These are phyloP conservation scores for Leptinotarsa lineolata DNA, from an alignment of 1,140 invertebrate genomes.

Conservation along the genomic window DNA sequence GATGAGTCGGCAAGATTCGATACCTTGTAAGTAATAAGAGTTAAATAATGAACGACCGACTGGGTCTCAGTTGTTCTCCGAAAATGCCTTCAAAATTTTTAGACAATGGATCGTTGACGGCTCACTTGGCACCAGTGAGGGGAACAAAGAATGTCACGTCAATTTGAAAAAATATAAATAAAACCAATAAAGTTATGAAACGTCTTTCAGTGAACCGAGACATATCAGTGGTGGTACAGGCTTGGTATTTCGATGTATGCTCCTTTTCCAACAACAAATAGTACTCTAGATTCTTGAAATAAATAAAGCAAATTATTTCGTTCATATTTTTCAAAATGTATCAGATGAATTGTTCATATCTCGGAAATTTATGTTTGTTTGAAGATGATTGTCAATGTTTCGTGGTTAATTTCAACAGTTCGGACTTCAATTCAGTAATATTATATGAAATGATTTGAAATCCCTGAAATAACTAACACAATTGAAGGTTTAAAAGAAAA, in stretches of 20 bases:
- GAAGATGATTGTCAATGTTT: no score
- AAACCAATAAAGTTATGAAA: conserved; percentile 18
- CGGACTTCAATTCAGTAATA: no score
- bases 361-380: no score
- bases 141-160: conserved; percentile 9
- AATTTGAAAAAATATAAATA: conserved; percentile 17
- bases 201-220: not conserved
- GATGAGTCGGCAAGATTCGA: not conserved
- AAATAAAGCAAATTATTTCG: no score
- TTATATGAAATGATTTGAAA: no score
- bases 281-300: no score
- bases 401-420: no score
- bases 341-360: no score
- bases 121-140: conserved; percentile 22
- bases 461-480: no score
- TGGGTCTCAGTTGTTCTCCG: not conserved
- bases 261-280: no score
- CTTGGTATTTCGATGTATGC: not conserved
- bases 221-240: conserved; percentile 4
- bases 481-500: no score
- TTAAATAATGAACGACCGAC: conserved; percentile 2
- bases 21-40: not conserved
- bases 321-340: no score
- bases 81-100: conserved; percentile 22
- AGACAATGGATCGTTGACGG: conserved; percentile 36